Evolutionary conservation across 2,797 vertebrate genomes (phyloP), one percentile per base, ranked within the genome.

Genomic region (Myoxocephalus aenaeus): DNA sequence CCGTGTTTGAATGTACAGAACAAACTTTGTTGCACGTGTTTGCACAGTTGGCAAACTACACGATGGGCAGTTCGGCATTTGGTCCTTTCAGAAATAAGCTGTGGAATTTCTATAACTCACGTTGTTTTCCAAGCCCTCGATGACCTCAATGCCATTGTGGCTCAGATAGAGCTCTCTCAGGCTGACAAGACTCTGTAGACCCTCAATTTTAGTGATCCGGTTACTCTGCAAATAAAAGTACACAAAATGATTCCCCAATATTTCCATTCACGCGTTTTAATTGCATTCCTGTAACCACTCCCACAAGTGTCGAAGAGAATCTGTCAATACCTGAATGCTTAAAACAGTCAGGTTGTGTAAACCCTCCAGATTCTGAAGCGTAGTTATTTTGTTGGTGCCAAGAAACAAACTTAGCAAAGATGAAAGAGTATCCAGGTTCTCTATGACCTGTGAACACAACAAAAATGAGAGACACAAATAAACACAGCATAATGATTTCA

Each of bases 341-440:
- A 99, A 96, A 84, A 99, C 97, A 0, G 96, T 96, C 90, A 99
- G 91, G 87, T 91, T 98, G 83, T 96, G 96, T 72, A 99, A 95
- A 0, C 96, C 96, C 20, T 99, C 98, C 88, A 99, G 71, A 90
- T 99, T 99, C 95, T 99, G 97, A 51, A 99, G 95, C 76, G 96
- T 96, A 44, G 95, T 96, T 92, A 99, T 99, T 94, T 99, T 99
- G 94, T 99, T 99, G 80, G 98, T 99, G n/a, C 98, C 98, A 82
- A 99, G 94, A 92, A 98, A 99, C 91, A 99, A 93, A 90, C 97
- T 99, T 87, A 98, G 96, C 85, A 99, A 93, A 64, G 95, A 95
- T 51, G 95, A 54, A 79, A 99, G 91, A 0, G 91, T 8, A 79
- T 99, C 98, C 0, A 98, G 95, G 84, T 98, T 99, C 77, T 99